Evolutionary conservation across 2,113 vertebrate species (phyloP), one percentile per base, ranked within the genome.

Genomic region (Vimba vimba): DNA sequence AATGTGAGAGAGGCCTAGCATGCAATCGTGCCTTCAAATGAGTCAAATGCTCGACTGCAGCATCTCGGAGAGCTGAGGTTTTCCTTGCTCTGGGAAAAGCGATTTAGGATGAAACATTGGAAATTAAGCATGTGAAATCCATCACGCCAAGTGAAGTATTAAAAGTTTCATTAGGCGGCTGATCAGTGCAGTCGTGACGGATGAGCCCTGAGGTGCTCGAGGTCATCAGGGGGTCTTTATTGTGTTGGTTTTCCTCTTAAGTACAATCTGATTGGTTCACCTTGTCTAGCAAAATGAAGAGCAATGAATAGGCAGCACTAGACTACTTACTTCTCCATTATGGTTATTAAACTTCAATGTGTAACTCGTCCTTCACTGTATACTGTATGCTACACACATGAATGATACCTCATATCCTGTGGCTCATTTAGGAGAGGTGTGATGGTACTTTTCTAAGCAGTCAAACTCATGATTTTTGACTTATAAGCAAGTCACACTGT

Each of bases 81-180:
- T 59, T 39, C 39, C 85, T 82, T 55, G 86, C 55, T 50, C 69
- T 77, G 89, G 86, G 89, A 77, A 64, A 36, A 88, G 66, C 84
- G 86, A 77, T 91, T 92, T 86, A 88, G 81, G 88, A 91, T 89
- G 89, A 93, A 91, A 91, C 86, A 88, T 91, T 87, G 85, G 74
- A 92, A 93, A 91, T 93, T 90, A 93, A 92, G 81, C 86, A 83
- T 36, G 62, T 68, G 85, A 89, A 90, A 94, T 92, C 89, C 89
- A 86, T 89, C 89, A 89, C 87, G 30, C 83, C 68, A 83, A 82
- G 87, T 86, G 82, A 86, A 91, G 86, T 85, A 87, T 91, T 90
- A 60, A 76, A 91, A 82, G 84, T 88, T 92, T 91, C 82, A 92
- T 90, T 90, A 91, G 89, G 87, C 71, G 33, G 84, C 87, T 87